Conservation (phyloP, 2,797 vertebrate genomes). For the Phrynocephalus forsythii region DNA sequence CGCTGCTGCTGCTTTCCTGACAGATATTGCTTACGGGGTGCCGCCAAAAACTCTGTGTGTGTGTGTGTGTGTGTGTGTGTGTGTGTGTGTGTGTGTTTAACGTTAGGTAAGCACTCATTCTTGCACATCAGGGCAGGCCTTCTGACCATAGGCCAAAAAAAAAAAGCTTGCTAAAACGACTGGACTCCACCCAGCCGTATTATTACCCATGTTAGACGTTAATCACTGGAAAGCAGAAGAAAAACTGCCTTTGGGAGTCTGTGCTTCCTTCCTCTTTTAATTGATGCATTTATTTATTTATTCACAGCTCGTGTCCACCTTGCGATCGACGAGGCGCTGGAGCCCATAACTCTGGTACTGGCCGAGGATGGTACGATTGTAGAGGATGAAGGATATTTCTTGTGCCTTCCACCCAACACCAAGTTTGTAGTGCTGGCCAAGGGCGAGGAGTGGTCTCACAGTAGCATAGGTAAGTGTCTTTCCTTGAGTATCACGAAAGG, state of each 20-base stretch:
- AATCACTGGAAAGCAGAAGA: background rate
- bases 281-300: too few species aligned
- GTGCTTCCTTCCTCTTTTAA: background rate
- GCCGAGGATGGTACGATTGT: conserved; percentile 97
- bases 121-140: background rate
- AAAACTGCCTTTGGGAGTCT: background rate
- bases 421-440: conserved; percentile 88
- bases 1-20: background rate
- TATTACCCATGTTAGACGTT: background rate
- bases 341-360: conserved; percentile 85
- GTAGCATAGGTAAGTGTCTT: conserved; percentile 58
- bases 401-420: conserved; percentile 89
- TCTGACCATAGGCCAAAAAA: background rate
- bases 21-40: fast-evolving
- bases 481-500: too few species aligned
- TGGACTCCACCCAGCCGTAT: background rate
- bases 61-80: too few species aligned
- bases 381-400: conserved; percentile 90
- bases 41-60: too few species aligned
- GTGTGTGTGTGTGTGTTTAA: background rate
- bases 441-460: conserved; percentile 85
- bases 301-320: conserved; percentile 81
- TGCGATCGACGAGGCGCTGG: conserved; percentile 73
- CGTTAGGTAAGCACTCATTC: background rate
- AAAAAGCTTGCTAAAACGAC: background rate